These are phyloP conservation scores for Euphonia xanthogaster DNA, from an alignment of 2,797 vertebrate genomes.

Conservation along the genomic window DNA sequence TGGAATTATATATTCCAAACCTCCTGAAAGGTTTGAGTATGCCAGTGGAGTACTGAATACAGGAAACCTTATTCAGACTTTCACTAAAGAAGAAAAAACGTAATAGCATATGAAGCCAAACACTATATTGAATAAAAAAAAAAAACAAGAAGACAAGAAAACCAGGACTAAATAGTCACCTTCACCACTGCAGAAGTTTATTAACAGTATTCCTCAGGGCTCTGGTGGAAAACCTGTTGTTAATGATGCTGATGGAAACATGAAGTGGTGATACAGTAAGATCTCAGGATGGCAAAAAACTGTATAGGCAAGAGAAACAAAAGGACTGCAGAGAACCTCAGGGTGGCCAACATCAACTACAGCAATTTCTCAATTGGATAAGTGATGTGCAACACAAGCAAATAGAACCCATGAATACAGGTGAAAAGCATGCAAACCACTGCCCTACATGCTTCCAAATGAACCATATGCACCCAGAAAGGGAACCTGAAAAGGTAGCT, in stretches of 20 bases:
- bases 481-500: neutral
- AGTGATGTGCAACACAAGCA: neutral
- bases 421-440: neutral
- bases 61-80: neutral
- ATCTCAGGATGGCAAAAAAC: neutral
- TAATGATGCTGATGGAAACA: neutral
- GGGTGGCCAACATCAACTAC: neutral
- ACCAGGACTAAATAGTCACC: accelerated
- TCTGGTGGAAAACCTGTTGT: neutral
- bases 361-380: neutral
- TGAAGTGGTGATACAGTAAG: neutral
- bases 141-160: neutral
- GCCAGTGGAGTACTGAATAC: neutral
- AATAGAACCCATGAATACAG: neutral
- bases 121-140: neutral
- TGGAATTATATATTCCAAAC: neutral
- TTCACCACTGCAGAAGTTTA: neutral
- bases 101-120: neutral
- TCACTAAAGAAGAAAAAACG: neutral
- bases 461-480: neutral
- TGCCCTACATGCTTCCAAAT: neutral
- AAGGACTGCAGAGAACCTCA: neutral
- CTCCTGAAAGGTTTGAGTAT: neutral
- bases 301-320: neutral
- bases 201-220: neutral